Conservation (phyloP, 2,113 vertebrate species). For the Isichthys henryi region DNA sequence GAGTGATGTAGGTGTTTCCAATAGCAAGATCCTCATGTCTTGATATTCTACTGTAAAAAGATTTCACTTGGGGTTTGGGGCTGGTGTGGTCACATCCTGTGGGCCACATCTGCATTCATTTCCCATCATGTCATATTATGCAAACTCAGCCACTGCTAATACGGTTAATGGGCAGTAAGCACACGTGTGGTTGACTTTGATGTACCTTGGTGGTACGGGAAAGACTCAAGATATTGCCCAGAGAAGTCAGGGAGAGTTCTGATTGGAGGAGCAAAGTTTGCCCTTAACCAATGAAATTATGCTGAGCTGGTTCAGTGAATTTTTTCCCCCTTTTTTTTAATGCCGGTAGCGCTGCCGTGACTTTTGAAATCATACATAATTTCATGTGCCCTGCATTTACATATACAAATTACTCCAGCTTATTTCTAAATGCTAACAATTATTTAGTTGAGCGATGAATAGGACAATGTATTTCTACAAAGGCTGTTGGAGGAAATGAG, state of each 20-base stretch:
- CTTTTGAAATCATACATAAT: not conserved
- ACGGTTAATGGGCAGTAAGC: not conserved
- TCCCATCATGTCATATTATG: not conserved
- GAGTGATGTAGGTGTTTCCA: slow-evolving; percentile 56
- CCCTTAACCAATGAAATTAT: not conserved
- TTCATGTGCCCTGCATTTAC: not conserved
- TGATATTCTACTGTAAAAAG: slow-evolving; percentile 55
- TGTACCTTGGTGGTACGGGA: not conserved
- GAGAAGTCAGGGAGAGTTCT: not conserved
- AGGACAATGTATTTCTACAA: not conserved
- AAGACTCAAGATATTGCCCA: not conserved
- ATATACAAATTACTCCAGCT: not conserved
- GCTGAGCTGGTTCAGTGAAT: not conserved
- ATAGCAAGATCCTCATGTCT: slow-evolving; percentile 29
- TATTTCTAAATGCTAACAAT: not conserved
- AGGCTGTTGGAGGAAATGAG: not conserved
- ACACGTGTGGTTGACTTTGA: not conserved
- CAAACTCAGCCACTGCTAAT: not conserved
- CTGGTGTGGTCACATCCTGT: not conserved
- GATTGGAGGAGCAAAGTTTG: not conserved
- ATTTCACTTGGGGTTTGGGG: slow-evolving; percentile 43
- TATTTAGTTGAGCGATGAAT: not conserved
- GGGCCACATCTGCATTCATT: not conserved
- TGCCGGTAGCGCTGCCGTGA: not conserved
- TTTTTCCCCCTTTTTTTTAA: not conserved